Conservation (phyloP, 2,888 invertebrate species). For the Cheilosia impressa region DNA sequence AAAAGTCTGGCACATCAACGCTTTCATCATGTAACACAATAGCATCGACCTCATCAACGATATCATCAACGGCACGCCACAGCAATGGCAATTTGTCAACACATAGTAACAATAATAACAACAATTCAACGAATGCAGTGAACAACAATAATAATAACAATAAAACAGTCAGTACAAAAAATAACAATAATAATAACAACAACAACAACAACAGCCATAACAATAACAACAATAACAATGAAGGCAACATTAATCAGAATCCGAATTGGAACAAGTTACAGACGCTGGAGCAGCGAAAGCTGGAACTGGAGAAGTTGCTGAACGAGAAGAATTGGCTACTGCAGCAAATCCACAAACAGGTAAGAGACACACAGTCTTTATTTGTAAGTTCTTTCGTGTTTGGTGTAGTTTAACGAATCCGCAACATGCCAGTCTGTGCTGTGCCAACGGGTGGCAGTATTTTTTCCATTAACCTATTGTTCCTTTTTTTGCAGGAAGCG, state of each 20-base stretch:
- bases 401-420: too few species aligned
- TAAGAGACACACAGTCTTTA: neutral
- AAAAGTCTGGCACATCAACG: constrained; percentile 35
- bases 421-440: too few species aligned
- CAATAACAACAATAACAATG: constrained; percentile 76
- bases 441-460: too few species aligned
- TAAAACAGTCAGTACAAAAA: constrained; percentile 13
- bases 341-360: constrained; percentile 82
- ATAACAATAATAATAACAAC: constrained; percentile 54
- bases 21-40: constrained; percentile 51
- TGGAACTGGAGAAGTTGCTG: constrained; percentile 81
- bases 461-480: neutral
- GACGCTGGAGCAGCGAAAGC: constrained; percentile 81
- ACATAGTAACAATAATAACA: constrained; percentile 47
- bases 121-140: constrained; percentile 30
- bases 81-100: constrained; percentile 50
- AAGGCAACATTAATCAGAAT: constrained; percentile 48
- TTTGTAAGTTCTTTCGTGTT: neutral
- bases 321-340: constrained; percentile 82
- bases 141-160: constrained; percentile 60
- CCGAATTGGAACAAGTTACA: constrained; percentile 77
- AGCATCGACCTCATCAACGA: constrained; percentile 45
- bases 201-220: constrained; percentile 63
- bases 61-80: constrained; percentile 51
- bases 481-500: constrained; percentile 77